A percentile compares a stretch with the other conserved stretches of the same genome.
Conservation (phyloP, 2,888 invertebrate species). For the Cryptocheilus praepositus region DNA sequence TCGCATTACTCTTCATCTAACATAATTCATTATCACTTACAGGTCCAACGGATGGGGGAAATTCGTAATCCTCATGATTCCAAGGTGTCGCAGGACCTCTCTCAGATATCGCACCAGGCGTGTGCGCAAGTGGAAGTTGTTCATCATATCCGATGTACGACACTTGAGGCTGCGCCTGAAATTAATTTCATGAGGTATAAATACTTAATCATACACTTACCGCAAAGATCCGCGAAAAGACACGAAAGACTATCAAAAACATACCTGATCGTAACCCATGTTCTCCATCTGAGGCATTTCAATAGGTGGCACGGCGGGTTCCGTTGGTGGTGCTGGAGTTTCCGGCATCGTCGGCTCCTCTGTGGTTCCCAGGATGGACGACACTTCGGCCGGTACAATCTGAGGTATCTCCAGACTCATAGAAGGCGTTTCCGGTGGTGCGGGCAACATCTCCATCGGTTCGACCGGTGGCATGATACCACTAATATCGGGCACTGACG, state of each 20-base stretch:
- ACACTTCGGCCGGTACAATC: conserved; percentile 66
- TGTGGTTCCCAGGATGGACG: conserved; percentile 58
- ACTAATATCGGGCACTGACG: conserved; percentile 65
- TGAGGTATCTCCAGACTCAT: conserved; percentile 69
- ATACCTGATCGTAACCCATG: conserved; percentile 79
- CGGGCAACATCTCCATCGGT: conserved; percentile 62
- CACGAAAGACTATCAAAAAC: no score
- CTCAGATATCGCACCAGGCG: conserved; percentile 79
- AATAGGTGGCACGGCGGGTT: conserved; percentile 65
- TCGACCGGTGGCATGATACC: conserved; percentile 65
- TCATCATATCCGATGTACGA: conserved; percentile 87
- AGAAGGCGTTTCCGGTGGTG: conserved; percentile 71
- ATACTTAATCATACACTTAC: background rate
- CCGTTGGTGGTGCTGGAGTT: conserved; percentile 77
- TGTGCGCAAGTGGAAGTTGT: conserved; percentile 79
- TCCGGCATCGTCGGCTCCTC: conserved; percentile 72
- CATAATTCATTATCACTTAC: conserved; percentile 76
- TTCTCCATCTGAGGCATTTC: conserved; percentile 78
- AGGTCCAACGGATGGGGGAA: conserved; percentile 88
- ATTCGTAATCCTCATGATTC: conserved; percentile 86
- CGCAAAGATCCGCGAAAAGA: background rate
- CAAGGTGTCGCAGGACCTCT: conserved; percentile 79
- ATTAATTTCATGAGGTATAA: background rate
- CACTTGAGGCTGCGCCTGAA: conserved; percentile 73
- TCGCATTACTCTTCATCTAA: conserved; percentile 3